Evolutionary conservation across 2,888 invertebrate genomes (phyloP).

Genomic region (Amblyteles armatorius): DNA sequence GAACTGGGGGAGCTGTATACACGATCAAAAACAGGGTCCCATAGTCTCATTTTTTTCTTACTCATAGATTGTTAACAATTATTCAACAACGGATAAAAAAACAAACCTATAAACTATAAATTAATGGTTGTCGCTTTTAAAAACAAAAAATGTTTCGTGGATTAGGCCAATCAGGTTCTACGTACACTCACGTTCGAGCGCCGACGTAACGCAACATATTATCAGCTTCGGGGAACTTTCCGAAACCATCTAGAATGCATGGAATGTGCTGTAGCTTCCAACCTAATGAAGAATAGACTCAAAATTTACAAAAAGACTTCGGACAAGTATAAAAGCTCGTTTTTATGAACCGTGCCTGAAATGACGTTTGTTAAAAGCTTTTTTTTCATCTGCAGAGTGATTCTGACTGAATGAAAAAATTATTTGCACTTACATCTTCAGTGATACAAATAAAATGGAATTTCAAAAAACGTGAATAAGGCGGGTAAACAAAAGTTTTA

Average conservation of each 20-base stretch:
- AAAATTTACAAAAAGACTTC: too few species aligned
- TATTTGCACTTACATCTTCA: too few species aligned
- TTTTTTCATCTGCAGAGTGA: too few species aligned
- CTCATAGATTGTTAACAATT: conserved; percentile 51
- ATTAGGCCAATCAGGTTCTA: conserved; percentile 12
- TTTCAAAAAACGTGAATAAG: conserved; percentile 1
- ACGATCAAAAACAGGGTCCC: conserved; percentile 21
- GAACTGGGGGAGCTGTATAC: conserved; percentile 36
- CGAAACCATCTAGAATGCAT: too few species aligned
- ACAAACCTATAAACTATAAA: conserved; percentile 15
- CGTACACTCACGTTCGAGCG: too few species aligned
- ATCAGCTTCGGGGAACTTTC: too few species aligned
- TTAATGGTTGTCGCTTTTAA: background rate
- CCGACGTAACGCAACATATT: too few species aligned
- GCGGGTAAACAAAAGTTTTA: background rate
- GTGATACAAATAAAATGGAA: background rate
- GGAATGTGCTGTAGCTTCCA: background rate
- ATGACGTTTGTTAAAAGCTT: too few species aligned
- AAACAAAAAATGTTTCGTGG: background rate
- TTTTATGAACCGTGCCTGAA: too few species aligned
- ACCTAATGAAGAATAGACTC: too few species aligned
- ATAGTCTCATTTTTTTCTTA: conserved; percentile 34
- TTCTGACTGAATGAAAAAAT: too few species aligned
- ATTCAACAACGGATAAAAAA: conserved; percentile 50
- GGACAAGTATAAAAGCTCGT: too few species aligned